Evolutionary conservation across 1,140 invertebrate species (phyloP).

Genomic region (Rhopalosiphum padi): DNA sequence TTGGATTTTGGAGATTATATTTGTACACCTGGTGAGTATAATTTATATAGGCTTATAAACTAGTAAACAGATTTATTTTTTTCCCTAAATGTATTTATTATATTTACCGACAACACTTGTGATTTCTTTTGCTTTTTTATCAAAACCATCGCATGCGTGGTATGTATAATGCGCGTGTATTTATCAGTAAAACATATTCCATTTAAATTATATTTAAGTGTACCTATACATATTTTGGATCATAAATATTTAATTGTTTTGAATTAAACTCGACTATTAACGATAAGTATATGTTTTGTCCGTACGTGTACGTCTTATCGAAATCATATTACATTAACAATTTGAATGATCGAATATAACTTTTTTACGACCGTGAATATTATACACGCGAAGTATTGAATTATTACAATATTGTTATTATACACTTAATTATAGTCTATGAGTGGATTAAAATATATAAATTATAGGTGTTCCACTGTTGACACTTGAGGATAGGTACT

Average conservation of each 20-base stretch:
- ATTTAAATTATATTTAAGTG: conserved; percentile 5
- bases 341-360: not conserved
- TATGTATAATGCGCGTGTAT: not conserved
- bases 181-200: not conserved
- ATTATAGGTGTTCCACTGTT: not conserved
- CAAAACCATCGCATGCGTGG: not conserved
- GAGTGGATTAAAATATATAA: not conserved
- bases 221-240: not conserved
- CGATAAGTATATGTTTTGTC: not conserved
- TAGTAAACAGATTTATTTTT: not conserved
- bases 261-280: not conserved
- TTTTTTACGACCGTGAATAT: not conserved
- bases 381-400: not conserved
- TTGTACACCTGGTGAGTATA: not conserved
- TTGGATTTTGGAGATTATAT: conserved; percentile 6
- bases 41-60: not conserved
- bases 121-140: not conserved
- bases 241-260: conserved; percentile 27
- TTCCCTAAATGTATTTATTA: not conserved
- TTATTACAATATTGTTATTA: too few species aligned
- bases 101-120: not conserved
- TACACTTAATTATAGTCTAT: not conserved
- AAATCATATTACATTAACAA: not conserved
- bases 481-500: not conserved
- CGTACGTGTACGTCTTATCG: not conserved